Evolutionary conservation across 2,888 invertebrate genomes (phyloP), one percentile per base, ranked within the genome.

Genomic region (Fabriciana adippe): DNA sequence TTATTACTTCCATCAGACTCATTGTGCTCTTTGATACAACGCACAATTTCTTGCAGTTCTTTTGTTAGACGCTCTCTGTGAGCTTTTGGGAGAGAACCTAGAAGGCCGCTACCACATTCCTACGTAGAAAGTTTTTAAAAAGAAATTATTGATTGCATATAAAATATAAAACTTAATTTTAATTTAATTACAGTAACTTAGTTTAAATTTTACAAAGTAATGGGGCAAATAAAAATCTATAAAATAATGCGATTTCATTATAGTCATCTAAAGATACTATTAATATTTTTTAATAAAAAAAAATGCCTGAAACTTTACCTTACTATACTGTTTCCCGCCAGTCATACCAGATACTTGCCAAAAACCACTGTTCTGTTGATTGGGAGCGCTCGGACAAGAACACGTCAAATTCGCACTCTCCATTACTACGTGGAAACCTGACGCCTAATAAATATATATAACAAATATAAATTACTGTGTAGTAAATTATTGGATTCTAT

Each of bases 301-400:
- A 48, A 41, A 51, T 14, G 3, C 6, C 11, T 35, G 14, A 26
- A 15, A 51, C 63, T 8, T 35, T 74, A 91, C 92, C 87, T 88
- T 90, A 61, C 88, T 88, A 1, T 83, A 79, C 51, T 87, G 88
- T 72, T 87, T 90, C 0, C 92, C 93, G 0, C 92, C 88, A 2
- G 87, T 74, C 0, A 90, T 74, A 0, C 90, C 93, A 0, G 90
- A 90, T 6, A 92, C 88, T 70, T 92, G 89, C 93, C 93, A 93
- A 53, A 90, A 72, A 47, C 90, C 89, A 70, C 88, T 89, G 77
- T 82, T 89, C 72, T 91, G 85, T 51, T 80, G 79, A 51, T 79
- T 79, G 15, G 74, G 70, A 13, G 76, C 72, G 0, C 79, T 72
- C 0, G 93, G 93, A 55, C 93, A 93, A 0, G 90, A 87, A 69